These are phyloP conservation scores for Platypus cylindrus DNA, from an alignment of 2,888 invertebrate species.

Conservation along the genomic window DNA sequence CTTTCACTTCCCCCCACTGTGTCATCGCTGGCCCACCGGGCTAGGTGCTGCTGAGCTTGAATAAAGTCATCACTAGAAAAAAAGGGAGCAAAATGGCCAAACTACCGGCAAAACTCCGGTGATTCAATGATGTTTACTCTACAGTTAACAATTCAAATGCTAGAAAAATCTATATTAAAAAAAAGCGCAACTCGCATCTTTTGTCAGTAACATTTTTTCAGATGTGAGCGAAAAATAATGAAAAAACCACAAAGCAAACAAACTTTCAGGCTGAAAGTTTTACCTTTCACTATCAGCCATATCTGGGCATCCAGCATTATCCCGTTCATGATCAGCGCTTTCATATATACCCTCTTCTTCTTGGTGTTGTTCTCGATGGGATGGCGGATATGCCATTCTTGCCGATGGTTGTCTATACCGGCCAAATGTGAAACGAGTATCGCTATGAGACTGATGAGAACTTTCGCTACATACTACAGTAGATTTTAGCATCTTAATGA, in stretches of 20 bases:
- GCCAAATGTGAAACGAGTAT: conserved; percentile 57
- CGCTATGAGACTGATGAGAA: conserved; percentile 65
- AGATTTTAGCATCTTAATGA: background rate
- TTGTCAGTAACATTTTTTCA: no score
- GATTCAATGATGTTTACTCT: conserved; percentile 10
- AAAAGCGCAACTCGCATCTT: no score
- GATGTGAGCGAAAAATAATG: no score
- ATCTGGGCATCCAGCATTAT: conserved; percentile 52
- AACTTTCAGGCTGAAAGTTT: conserved; percentile 27
- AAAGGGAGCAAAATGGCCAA: conserved; percentile 12
- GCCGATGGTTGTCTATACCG: conserved; percentile 43
- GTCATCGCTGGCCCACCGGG: conserved; percentile 89
- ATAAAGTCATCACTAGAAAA: conserved; percentile 91
- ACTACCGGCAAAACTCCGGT: conserved; percentile 14
- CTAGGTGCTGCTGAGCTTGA: conserved; percentile 94
- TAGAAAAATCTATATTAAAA: no score
- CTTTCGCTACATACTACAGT: conserved; percentile 54
- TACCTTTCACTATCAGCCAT: conserved; percentile 85
- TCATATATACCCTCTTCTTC: conserved; percentile 82
- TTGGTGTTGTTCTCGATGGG: conserved; percentile 37
- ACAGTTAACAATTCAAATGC: no score
- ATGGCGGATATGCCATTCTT: conserved; percentile 30
- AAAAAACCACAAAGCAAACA: background rate
- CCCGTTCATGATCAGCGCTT: conserved; percentile 64
- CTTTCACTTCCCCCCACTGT: conserved; percentile 28